These are phyloP conservation scores for Nothoprocta perdicaria DNA, from an alignment of 2,113 vertebrate genomes.

Conservation along the genomic window DNA sequence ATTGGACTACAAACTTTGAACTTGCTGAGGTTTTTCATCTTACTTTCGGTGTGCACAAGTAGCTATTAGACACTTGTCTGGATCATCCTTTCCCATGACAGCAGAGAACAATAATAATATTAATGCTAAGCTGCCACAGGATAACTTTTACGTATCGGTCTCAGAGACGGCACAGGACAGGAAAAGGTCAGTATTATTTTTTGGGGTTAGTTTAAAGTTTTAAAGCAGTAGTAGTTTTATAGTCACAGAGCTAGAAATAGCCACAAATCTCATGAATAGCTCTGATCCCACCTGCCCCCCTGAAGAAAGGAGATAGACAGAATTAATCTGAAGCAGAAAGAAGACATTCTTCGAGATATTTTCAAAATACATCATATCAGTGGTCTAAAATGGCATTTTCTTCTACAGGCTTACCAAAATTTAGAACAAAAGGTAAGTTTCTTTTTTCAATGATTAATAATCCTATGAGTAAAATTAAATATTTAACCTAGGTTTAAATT, in stretches of 20 bases:
- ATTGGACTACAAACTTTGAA: slow-evolving; percentile 73
- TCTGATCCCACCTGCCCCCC: background rate
- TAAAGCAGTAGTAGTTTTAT: background rate
- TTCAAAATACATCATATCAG: background rate
- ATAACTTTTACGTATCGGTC: background rate
- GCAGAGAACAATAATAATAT: slow-evolving; percentile 46
- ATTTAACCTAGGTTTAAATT: background rate
- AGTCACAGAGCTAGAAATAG: background rate
- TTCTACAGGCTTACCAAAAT: background rate
- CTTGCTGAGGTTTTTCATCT: slow-evolving; percentile 57
- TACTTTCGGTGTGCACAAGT: slow-evolving; percentile 39
- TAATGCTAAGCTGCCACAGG: background rate
- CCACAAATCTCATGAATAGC: background rate
- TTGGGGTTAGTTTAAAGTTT: background rate
- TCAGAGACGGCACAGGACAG: background rate
- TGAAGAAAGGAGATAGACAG: background rate
- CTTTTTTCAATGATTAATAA: background rate
- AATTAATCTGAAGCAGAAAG: slow-evolving; percentile 6
- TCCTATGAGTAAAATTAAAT: background rate
- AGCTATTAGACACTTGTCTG: slow-evolving; percentile 6
- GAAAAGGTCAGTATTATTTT: background rate
- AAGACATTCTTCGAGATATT: background rate
- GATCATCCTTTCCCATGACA: background rate
- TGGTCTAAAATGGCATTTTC: background rate
- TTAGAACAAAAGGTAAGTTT: background rate